Conservation (phyloP, 2,113 vertebrate genomes). For the Hirundichthys speculiger region DNA sequence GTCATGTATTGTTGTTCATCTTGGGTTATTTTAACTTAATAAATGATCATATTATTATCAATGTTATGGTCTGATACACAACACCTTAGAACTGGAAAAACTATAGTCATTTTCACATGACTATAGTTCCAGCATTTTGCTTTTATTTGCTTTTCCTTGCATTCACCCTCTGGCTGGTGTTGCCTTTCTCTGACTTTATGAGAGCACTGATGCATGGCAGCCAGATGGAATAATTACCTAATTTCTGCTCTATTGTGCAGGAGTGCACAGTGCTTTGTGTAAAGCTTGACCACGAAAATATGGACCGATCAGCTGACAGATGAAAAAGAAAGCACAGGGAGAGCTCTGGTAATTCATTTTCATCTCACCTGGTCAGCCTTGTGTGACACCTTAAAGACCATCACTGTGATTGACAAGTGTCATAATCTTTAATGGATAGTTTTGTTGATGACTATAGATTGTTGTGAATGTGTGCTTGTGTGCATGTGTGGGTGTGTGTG, state of each 20-base stretch:
- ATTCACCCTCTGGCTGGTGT: slow-evolving; percentile 50
- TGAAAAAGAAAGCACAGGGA: slow-evolving; percentile 12
- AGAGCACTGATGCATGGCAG: slow-evolving; percentile 58
- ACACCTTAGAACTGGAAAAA: too few species aligned
- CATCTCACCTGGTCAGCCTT: slow-evolving; percentile 16
- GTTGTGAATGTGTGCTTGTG: slow-evolving; percentile 12
- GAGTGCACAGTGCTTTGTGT: slow-evolving; percentile 35
- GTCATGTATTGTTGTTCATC: too few species aligned
- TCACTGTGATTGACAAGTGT: slow-evolving; percentile 49
- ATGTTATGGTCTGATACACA: too few species aligned
- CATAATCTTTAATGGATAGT: slow-evolving; percentile 48
- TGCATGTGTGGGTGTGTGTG: slow-evolving; percentile 16
- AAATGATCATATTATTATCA: too few species aligned
- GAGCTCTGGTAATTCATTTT: slow-evolving; percentile 24
- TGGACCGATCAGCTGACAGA: slow-evolving; percentile 35
- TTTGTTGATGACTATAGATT: slow-evolving; percentile 28
- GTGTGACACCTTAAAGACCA: slow-evolving; percentile 12
- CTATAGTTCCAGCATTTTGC: slow-evolving; percentile 23
- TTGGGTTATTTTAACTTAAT: too few species aligned
- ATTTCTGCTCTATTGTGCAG: slow-evolving; percentile 48
- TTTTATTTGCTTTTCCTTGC: slow-evolving; percentile 30
- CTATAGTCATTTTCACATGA: too few species aligned
- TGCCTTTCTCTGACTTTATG: slow-evolving; percentile 46
- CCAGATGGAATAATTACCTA: slow-evolving; percentile 64
- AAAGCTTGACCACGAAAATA: slow-evolving; percentile 24